These are phyloP conservation scores for Tetheella fluctuosa DNA, from an alignment of 2,888 invertebrate genomes.

Conservation along the genomic window DNA sequence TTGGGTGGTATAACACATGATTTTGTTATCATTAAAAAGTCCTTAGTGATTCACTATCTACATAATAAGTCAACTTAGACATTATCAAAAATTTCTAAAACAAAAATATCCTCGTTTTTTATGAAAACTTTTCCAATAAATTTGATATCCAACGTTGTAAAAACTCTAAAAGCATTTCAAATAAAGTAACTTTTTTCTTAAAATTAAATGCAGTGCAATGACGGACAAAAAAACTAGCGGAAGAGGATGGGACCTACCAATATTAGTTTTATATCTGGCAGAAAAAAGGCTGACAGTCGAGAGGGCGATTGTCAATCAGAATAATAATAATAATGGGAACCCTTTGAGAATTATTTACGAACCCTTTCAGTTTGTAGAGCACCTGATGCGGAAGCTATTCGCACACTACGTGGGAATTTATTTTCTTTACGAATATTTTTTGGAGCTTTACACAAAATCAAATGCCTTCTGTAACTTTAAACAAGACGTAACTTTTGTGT, in stretches of 20 bases:
- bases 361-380: constrained; percentile 71
- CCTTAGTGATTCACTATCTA: constrained; percentile 24
- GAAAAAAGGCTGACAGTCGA: constrained; percentile 77
- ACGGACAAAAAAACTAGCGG: constrained; percentile 75
- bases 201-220: constrained; percentile 66
- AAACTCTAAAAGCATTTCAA: constrained; percentile 69
- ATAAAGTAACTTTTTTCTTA: constrained; percentile 69
- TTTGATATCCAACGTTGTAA: constrained; percentile 31
- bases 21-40: constrained; percentile 54
- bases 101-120: constrained; percentile 7
- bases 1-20: constrained; percentile 69
- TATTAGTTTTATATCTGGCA: constrained; percentile 82
- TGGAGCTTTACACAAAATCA: constrained; percentile 20
- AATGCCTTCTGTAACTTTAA: neutral
- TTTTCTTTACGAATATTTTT: constrained; percentile 29
- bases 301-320: constrained; percentile 78
- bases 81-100: neutral
- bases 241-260: constrained; percentile 83
- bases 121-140: neutral
- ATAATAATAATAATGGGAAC: constrained; percentile 78
- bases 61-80: constrained; percentile 1
- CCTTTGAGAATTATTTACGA: constrained; percentile 68
- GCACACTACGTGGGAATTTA: constrained; percentile 75
- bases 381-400: constrained; percentile 82
- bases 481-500: neutral